These are phyloP conservation scores for Drepana arcuata DNA, from an alignment of 1,140 invertebrate species.

Conservation along the genomic window DNA sequence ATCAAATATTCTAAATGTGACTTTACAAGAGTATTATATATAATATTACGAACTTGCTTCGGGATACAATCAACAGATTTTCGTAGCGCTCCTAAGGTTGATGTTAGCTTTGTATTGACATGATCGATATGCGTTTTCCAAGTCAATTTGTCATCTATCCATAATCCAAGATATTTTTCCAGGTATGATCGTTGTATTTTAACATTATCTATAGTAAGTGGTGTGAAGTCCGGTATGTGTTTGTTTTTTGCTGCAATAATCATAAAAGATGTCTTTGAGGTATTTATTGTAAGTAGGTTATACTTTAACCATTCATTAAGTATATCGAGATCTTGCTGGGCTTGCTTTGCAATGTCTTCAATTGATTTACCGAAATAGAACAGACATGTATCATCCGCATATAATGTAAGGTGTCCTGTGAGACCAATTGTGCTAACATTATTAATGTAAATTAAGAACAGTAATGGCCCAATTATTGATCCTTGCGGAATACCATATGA, in stretches of 20 bases:
- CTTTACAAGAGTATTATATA: conserved; percentile 16
- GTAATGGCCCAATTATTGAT: background rate
- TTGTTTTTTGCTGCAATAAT: conserved; percentile 15
- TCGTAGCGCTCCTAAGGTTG: conserved; percentile 6
- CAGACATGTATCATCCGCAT: conserved; percentile 23
- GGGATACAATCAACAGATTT: conserved; percentile 11
- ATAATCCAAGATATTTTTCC: conserved; percentile 16
- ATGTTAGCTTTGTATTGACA: conserved; percentile 8
- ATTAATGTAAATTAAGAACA: conserved; percentile 7
- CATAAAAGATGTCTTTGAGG: conserved; percentile 10
- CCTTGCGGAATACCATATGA: background rate
- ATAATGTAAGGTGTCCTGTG: conserved; percentile 8
- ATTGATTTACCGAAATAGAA: conserved; percentile 11
- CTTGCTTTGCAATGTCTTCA: background rate
- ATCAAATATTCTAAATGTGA: conserved; percentile 15
- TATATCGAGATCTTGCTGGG: conserved; percentile 3
- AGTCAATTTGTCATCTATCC: conserved; percentile 11
- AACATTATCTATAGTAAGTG: no score
- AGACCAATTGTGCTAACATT: background rate
- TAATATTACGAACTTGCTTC: conserved; percentile 4
- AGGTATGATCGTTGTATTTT: background rate
- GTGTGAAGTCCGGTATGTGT: conserved; percentile 5
- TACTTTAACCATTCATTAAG: conserved; percentile 4
- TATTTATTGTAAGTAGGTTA: conserved; percentile 10
- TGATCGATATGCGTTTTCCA: conserved; percentile 14